Base-by-base conservation (phyloP, 2,888 invertebrate genomes). In the Diogma glabrata region DNA sequence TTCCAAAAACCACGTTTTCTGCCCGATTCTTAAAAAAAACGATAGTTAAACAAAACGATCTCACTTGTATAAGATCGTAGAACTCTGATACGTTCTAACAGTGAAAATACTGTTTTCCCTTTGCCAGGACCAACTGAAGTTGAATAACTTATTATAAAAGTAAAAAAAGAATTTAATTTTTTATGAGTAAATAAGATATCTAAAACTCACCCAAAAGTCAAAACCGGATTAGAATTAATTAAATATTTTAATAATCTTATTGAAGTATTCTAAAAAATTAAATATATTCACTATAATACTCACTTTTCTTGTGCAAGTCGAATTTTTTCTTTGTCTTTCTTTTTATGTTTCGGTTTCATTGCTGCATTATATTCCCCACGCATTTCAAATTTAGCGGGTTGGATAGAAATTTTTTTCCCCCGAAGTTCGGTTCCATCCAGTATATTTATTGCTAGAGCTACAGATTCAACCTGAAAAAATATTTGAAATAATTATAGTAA, bases 301-400 rank as follows among this genome's bases (percentile, higher is more conserved):
- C 67, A 86, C 81, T 91, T 94, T 64, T 94, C 88, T 65, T 96
- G 90, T 70, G 86, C 84, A 67, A 91, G 91, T 70, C 88, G 89
- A 51, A 91, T 66, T 64, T 93, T 95, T 57, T 95, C 89, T 60
- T 91, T 84, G 57, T 92, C 91, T 66, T 88, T 88, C 67, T 84
- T 87, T 65, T 85, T 88, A 67, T 87, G 85, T 67, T 91, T 94
- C 0, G 92, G 92, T 67, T 92, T 93, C 51, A 92, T 77, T 1
- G 82, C 79, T 2, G 97, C 96, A 73, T 99, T 90, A 67, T 89
- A 99, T 45, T 78, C 76, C 12, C 95, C 96, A 70, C 96, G 96
- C 78, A 94, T 75, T 69, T 93, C 82, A 66, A 99, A 99, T 63
- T 86, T 84, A 4, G 99, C 99, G 60, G 82, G 77, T 71, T 99